Evolutionary conservation across 2,113 vertebrate species (phyloP), one percentile per base, ranked within the genome.

Genomic region (Oncorhynchus nerka): DNA sequence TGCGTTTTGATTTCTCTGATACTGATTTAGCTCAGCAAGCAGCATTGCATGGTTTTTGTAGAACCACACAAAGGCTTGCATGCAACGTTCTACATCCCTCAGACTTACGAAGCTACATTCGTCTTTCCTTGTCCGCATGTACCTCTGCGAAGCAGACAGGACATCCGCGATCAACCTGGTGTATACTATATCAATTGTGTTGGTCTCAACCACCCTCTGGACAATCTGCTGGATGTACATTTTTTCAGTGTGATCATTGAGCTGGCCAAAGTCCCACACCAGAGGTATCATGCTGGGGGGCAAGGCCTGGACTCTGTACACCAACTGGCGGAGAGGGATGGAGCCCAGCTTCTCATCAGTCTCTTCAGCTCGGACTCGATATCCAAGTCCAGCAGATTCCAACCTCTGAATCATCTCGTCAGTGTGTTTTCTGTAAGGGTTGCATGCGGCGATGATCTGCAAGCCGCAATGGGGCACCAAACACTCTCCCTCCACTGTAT

Each of bases 241-340:
- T 79, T 91, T 94, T 61, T 99, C 98, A 0, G 95, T 89, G 0
- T 82, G 1, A 71, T 93, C 84, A 71, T 95, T 95, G 81, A 99
- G 90, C 75, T 99, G 97, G 30, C 98, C 98, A 28, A 99, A 99
- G 82, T 99, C 98, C 98, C 97, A 99, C 34, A 99, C 96, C 32
- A 99, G 83, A 0, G 97, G 96, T 66, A 96, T 93, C 91, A 99
- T 95, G 91, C 97, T 98, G 16, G 96, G 97, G 0, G 97, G 98
- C 71, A 99, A 94, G 0, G 97, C 95, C 0, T 99, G 98, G 49
- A 99, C 98, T 0, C 98, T 94, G 79, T 99, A 99, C 15, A 99
- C 98, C 0, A 99, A 93, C 89, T 99, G 98, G 0, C 98, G 88
- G 55, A 99, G 93, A 0, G 98, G 98, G 78, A 97, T 93, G 15